Evolutionary conservation across 2,113 vertebrate species (phyloP), one percentile per base, ranked within the genome.

Genomic region (Anguilla japonica): DNA sequence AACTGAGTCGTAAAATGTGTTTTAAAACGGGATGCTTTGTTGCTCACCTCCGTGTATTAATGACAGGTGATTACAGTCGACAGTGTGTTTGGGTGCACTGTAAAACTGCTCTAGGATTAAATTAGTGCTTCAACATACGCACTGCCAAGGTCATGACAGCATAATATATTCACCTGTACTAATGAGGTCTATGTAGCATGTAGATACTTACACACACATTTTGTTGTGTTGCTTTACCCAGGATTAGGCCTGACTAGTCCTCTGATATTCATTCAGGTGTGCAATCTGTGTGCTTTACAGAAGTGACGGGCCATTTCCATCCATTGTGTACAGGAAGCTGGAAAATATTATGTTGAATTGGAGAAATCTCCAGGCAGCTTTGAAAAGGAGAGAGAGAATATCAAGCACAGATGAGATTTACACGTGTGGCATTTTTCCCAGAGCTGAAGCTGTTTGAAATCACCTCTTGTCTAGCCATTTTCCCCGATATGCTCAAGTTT

Each of bases 301-400:
- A 22, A 82, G 6, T 43, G 41, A 83, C 16, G n/a, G 20, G n/a
- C 34, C n/a, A 60, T 83, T 83, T 83, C 53, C 50, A 29, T 39
- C 56, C 34, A 60, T 26, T 75, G 82, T 83, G 53, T 18, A 39
- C 22, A 16, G 16, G 18, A 53, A 60, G 53, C 50, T 83, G 82
- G 82, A 83, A 83, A 83, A 83, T 83, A 83, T 83, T 83, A 83
- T 60, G 56, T 11, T 18, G 82, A 16, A 39, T 83, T 11, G 57
- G n/a, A 60, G 29, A 83, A 60, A 83, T 83, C 82, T 82, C 41
- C 20, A n/a, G 43, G 41, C 81, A n/a, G 81, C 22, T 53, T 50
- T 26, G 43, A 53, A 50, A 82, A 11, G 13, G 18, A 81, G 26
- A 40, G 56, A 60, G 29, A 83, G 34, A 83, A 83, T 83, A 40